Evolutionary conservation across 2,113 vertebrate species (phyloP), one percentile per base, ranked within the genome.

Genomic region (Glaucidium brasilianum): DNA sequence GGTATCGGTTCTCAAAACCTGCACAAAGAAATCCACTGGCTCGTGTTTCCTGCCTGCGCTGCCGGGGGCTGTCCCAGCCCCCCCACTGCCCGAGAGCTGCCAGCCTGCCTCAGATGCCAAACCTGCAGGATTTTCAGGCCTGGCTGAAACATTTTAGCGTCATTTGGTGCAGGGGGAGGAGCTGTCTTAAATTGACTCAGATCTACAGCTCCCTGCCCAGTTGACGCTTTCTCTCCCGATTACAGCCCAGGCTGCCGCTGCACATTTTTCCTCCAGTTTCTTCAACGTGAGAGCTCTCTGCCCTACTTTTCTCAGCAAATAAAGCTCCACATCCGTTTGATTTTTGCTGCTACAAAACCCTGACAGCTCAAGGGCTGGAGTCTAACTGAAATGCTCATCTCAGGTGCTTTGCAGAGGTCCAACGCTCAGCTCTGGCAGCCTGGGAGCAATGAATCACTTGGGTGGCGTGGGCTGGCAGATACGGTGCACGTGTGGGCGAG

Each of bases 1-100:
- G 71, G 97, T 96, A 94, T 96, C 86, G 4, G 39, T 96, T 97
- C 96, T 96, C 86, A 84, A 96, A 97, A 96, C 39, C 79, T 18
- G 43, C 80, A 47, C 27, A 0, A 37, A 85, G 49, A 92, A 64
- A 85, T 68, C 73, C 88, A 71, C 64, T 14, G 76, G 43, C 64
- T 90, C 52, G 10, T 76, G 86, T 50, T 94, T 95, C 94, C 96
- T 92, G 85, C 55, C 52, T 3, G 12, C 1, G 2, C 71, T 64
- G 86, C 56, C 4, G 2, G 72, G n/a, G 45, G 41, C 66, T 32
- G 74, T 49, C 66, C 63, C 6, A 12, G 62, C 39, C 43, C 41
- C 37, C 35, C 55, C 11, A 0, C 32, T 1, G n/a, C 52, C 60
- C 6, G 0, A 18, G 58, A 16, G 35, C 77, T 19, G 30, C 88